Base-by-base conservation (phyloP, 2,888 invertebrate species). In the Ornithoptera priamus region DNA sequence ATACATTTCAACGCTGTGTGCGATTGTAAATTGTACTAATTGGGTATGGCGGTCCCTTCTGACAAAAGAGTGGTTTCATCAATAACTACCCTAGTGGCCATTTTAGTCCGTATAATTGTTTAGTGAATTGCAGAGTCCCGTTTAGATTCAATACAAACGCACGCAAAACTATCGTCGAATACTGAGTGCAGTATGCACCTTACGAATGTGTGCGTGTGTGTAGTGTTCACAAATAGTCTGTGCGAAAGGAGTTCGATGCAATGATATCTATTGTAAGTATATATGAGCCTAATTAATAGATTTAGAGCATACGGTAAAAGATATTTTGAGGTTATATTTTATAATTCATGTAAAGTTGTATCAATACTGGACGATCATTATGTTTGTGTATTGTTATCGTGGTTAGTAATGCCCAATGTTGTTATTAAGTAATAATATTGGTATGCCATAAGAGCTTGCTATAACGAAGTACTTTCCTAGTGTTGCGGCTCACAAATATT, bases 11-110 rank as follows among this genome's bases (percentile, higher is more conserved):
- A 86, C 84, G 84, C 84, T 85, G 84, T 87, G 87, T 86, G 87
- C 82, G 82, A 83, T 89, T 88, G 86, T 91, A 88, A 91, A 92
- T 90, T 90, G 86, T 88, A 85, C 90, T 92, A 92, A 91, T 92
- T 90, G 88, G 86, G 84, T 78, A 89, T 89, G 89, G 88, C 90
- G 89, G 88, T 84, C 86, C 86, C 77, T 78, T 81, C 83, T 86
- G 79, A 84, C 86, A 87, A 86, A 85, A 87, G 85, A 86, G 88
- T 89, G 83, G 81, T 82, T 84, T 83, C 86, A 86, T 87, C 85
- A 85, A 85, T 87, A 85, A 83, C 78, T 78, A 78, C 83, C 78
- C 78, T 76, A 83, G 84, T 86, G 83, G 78, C 81, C 78, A 83
- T 82, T 81, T 83, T 87, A 83, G 80, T 80, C 74, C 82, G 79